These are phyloP conservation scores for Rynchops niger DNA, from an alignment of 2,113 vertebrate genomes.

Conservation along the genomic window DNA sequence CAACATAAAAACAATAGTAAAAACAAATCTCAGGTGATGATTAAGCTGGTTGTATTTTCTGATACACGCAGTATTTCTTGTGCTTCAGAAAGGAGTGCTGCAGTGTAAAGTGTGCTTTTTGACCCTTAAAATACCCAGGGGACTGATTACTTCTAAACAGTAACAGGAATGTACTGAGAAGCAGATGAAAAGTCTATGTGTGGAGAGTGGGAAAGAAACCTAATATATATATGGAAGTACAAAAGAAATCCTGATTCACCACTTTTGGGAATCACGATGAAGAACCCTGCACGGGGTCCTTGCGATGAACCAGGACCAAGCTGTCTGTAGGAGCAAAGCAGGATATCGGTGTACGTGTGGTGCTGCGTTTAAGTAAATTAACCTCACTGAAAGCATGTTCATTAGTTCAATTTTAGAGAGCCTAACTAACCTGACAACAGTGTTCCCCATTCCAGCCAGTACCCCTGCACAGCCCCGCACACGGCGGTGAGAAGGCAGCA, in stretches of 20 bases:
- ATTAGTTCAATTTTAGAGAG: background rate
- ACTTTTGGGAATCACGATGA: background rate
- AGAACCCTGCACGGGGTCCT: background rate
- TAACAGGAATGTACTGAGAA: background rate
- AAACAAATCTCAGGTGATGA: background rate
- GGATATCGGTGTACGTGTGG: background rate
- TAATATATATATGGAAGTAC: background rate
- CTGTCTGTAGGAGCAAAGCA: background rate
- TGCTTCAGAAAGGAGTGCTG: background rate
- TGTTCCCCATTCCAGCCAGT: background rate
- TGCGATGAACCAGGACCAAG: background rate
- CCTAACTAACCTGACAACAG: background rate
- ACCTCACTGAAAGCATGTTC: background rate
- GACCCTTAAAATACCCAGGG: background rate
- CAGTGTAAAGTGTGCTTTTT: background rate
- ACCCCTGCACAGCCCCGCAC: background rate
- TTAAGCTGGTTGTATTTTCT: background rate
- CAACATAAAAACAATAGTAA: background rate
- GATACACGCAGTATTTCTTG: background rate
- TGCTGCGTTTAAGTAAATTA: background rate
- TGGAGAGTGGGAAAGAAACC: background rate
- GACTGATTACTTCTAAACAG: background rate
- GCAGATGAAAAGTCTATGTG: background rate
- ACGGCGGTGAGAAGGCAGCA: fast-evolving
- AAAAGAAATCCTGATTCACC: background rate